Evolutionary conservation across 2,888 invertebrate genomes (phyloP).

Genomic region (Gerosis bhagava): DNA sequence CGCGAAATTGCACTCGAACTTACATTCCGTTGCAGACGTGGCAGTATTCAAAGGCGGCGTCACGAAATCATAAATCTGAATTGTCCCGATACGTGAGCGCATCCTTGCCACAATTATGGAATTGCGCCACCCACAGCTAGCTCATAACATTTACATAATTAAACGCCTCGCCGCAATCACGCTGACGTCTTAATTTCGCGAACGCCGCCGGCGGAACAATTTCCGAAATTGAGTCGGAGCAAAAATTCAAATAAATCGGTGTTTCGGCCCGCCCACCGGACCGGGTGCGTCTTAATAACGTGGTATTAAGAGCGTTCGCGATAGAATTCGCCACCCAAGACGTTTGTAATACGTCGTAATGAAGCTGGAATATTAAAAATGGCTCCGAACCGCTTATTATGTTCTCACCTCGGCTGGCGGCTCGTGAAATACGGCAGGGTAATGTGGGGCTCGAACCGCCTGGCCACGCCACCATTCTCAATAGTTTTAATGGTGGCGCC

Average conservation of each 20-base stretch:
- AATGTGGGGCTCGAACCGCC: slow-evolving; percentile 64
- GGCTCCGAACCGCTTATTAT: slow-evolving; percentile 78
- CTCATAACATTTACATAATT: slow-evolving; percentile 72
- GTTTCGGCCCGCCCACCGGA: slow-evolving; percentile 57
- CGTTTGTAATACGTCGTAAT: slow-evolving; percentile 80
- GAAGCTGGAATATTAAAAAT: slow-evolving; percentile 82
- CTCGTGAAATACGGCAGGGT: slow-evolving; percentile 76
- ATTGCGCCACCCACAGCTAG: slow-evolving; percentile 64
- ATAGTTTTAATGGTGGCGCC: slow-evolving; percentile 63
- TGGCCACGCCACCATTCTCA: slow-evolving; percentile 40
- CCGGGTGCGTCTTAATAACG: slow-evolving; percentile 71
- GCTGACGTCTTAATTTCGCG: slow-evolving; percentile 81
- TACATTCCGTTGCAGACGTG: slow-evolving; percentile 21
- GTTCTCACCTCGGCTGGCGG: slow-evolving; percentile 78
- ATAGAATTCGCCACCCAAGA: slow-evolving; percentile 82
- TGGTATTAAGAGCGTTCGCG: slow-evolving; percentile 77
- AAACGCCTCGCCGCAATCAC: slow-evolving; percentile 77
- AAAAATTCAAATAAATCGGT: slow-evolving; percentile 82
- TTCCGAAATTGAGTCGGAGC: slow-evolving; percentile 80
- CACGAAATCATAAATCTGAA: slow-evolving; percentile 59
- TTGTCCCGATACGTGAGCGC: slow-evolving; percentile 69
- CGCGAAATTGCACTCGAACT: slow-evolving; percentile 19
- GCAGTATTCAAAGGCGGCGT: slow-evolving; percentile 36
- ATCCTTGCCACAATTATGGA: slow-evolving; percentile 59
- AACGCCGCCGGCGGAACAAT: slow-evolving; percentile 76